phyloP scores from a whole-genome alignment of 2,888 invertebrate species.

The Coenonympha glycerion region DNA sequence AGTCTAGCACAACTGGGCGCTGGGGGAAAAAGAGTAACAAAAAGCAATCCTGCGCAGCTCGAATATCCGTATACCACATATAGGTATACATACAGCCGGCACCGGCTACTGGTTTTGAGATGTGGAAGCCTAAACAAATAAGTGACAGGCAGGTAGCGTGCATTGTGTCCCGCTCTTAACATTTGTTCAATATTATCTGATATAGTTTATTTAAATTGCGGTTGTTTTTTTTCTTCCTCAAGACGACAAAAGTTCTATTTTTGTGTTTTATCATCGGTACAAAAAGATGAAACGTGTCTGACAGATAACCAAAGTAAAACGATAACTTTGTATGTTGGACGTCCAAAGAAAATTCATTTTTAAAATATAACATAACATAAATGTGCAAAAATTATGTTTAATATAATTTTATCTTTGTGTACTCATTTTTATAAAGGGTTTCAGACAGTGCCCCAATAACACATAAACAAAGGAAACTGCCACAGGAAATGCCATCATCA shows the following conservation, averaged over 20 bases:
- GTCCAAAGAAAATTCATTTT: too few relatives aligned
- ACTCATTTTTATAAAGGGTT: background rate
- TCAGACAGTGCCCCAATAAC: slow-evolving; percentile 13
- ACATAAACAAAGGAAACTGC: slow-evolving; percentile 17
- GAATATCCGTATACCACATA: slow-evolving; percentile 42
- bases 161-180: slow-evolving; percentile 58
- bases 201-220: slow-evolving; percentile 58
- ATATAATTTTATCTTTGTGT: background rate
- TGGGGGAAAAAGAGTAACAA: slow-evolving; percentile 60
- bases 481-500: slow-evolving; percentile 46
- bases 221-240: slow-evolving; percentile 32
- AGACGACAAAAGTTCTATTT: slow-evolving; percentile 17
- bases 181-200: slow-evolving; percentile 71
- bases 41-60: slow-evolving; percentile 53
- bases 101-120: slow-evolving; percentile 72
- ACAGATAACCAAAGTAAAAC: slow-evolving; percentile 13
- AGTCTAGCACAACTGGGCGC: slow-evolving; percentile 62
- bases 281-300: slow-evolving; percentile 21
- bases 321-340: too few relatives aligned
- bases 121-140: slow-evolving; percentile 71
- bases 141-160: slow-evolving; percentile 68
- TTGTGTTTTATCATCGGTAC: slow-evolving; percentile 19
- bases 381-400: background rate
- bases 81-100: slow-evolving; percentile 44
- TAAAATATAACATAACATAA: too few relatives aligned